Percentiles rank a stretch among this genome's conserved stretches.
phyloP scores from a whole-genome alignment of 2,113 vertebrate genomes.

The Regulus satrapa region DNA sequence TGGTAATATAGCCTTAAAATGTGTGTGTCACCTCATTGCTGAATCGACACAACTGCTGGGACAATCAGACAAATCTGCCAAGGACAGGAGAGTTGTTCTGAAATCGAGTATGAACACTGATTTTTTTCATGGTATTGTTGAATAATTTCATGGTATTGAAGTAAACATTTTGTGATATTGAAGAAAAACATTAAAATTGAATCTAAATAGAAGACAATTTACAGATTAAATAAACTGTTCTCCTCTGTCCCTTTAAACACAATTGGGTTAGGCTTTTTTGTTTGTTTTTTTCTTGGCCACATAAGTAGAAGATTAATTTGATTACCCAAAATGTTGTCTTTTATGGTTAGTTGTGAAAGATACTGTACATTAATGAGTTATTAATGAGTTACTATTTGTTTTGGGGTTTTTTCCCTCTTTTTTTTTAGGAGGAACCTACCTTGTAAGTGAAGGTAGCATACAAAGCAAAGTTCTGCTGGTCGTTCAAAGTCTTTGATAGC shows the following conservation, averaged over 20 bases:
- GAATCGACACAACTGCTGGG: background rate
- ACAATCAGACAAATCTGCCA: background rate
- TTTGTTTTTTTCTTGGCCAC: background rate
- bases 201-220: background rate
- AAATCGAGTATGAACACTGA: background rate
- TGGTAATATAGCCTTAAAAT: background rate
- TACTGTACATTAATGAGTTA: background rate
- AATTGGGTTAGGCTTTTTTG: background rate
- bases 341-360: background rate
- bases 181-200: background rate
- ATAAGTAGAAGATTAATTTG: background rate
- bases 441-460: background rate
- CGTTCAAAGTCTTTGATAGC: background rate
- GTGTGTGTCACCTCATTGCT: background rate
- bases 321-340: background rate
- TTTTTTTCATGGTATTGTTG: background rate
- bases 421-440: background rate
- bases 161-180: no score
- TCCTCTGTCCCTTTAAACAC: background rate
- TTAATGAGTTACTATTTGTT: background rate
- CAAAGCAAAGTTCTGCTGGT: background rate
- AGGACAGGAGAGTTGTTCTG: background rate
- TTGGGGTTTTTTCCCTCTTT: accelerated
- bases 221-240: background rate
- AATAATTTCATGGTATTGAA: no score